These are phyloP conservation scores for Pyrrhosoma nymphula DNA, from an alignment of 2,888 invertebrate species.

Conservation along the genomic window DNA sequence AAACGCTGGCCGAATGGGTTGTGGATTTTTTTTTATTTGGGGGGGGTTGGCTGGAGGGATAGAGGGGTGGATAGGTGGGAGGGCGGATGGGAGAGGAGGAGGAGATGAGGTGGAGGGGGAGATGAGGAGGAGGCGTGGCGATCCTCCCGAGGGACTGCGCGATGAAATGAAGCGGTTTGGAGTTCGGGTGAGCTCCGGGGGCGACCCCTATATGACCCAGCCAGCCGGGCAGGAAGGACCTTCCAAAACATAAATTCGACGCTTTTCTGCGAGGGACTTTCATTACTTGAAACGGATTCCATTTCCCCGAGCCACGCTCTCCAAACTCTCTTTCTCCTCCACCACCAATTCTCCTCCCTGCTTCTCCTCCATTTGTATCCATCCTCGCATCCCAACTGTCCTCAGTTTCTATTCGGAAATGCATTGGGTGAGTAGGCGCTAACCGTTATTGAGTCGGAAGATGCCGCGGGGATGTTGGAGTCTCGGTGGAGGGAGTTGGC, in stretches of 20 bases:
- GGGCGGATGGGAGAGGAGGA: no score
- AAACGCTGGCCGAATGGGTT: no score
- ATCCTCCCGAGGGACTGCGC: no score
- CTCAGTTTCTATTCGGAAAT: neutral
- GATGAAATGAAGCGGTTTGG: neutral
- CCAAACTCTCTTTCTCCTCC: neutral
- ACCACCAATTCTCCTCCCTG: neutral
- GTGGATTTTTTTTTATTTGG: no score
- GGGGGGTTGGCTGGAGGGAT: no score
- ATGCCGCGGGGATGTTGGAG: neutral
- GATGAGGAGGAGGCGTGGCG: no score
- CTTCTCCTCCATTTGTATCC: neutral
- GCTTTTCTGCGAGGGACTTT: neutral
- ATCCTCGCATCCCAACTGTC: neutral
- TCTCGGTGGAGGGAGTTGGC: neutral
- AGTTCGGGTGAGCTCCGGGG: neutral
- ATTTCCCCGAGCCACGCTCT: slow-evolving; percentile 8
- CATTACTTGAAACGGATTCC: slow-evolving; percentile 3
- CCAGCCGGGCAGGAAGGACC: neutral
- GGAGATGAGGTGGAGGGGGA: neutral
- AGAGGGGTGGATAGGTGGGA: no score
- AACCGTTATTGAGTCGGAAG: neutral
- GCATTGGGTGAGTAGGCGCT: neutral
- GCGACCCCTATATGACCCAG: neutral
- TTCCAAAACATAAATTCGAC: slow-evolving; percentile 10